phyloP scores from a whole-genome alignment of 2,888 invertebrate genomes.

The Hipparchia semele region DNA sequence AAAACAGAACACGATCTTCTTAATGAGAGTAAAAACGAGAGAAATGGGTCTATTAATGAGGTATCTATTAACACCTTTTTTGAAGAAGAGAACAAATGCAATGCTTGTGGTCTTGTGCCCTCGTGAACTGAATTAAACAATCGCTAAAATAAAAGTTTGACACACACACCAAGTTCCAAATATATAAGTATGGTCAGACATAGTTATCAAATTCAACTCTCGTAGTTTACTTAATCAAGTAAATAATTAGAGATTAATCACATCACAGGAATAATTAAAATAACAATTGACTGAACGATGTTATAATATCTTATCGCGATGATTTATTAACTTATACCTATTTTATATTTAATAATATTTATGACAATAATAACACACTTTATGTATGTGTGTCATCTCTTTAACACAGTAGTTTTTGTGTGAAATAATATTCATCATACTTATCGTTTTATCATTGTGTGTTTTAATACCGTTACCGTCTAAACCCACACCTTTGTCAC shows the following conservation, averaged over 20 bases:
- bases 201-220: background rate
- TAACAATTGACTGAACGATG: background rate
- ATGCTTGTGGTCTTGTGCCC: too few relatives aligned
- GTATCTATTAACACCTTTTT: too few relatives aligned
- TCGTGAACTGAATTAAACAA: too few relatives aligned
- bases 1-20: too few relatives aligned
- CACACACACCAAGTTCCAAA: too few relatives aligned
- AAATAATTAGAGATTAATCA: background rate
- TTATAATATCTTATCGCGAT: background rate
- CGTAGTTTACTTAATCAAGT: background rate
- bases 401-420: constrained; percentile 17
- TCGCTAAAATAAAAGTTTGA: too few relatives aligned
- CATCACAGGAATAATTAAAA: constrained; percentile 1
- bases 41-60: too few relatives aligned
- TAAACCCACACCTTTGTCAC: constrained; percentile 29
- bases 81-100: too few relatives aligned
- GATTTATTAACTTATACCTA: background rate
- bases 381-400: constrained; percentile 15
- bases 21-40: too few relatives aligned
- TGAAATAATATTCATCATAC: constrained; percentile 19
- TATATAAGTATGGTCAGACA: too few relatives aligned
- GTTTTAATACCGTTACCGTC: constrained; percentile 24
- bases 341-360: background rate
- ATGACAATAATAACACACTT: background rate
- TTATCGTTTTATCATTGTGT: constrained; percentile 27